These are phyloP conservation scores for Eremobia ochroleuca DNA, from an alignment of 2,888 invertebrate species.

Conservation along the genomic window DNA sequence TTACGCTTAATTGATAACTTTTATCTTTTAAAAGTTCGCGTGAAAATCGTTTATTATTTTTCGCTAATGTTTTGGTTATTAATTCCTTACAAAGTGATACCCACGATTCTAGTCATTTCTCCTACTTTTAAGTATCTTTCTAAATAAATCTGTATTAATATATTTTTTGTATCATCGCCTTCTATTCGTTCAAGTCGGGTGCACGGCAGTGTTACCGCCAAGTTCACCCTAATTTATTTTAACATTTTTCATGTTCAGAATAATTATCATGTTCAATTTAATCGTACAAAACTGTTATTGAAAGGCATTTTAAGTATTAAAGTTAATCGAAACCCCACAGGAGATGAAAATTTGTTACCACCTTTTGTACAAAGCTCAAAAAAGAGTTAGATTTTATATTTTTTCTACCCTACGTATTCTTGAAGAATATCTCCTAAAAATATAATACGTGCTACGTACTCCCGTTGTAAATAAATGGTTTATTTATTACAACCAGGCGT, in stretches of 20 bases:
- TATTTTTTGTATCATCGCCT: conserved; percentile 24
- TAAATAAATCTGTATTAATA: conserved; percentile 21
- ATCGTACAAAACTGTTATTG: conserved; percentile 15
- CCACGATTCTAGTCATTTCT: conserved; percentile 71
- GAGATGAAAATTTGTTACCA: conserved; percentile 2
- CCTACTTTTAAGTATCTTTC: conserved; percentile 46
- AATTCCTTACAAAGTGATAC: conserved; percentile 53
- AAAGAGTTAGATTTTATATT: conserved; percentile 61
- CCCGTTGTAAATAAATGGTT: conserved; percentile 81
- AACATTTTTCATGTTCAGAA: background rate
- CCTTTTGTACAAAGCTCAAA: conserved; percentile 40
- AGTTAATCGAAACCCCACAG: background rate
- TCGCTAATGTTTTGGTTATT: conserved; percentile 23
- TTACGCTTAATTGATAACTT: conserved; percentile 10
- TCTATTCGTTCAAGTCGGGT: conserved; percentile 17
- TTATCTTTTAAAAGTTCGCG: conserved; percentile 18
- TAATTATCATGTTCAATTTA: conserved; percentile 1
- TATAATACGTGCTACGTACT: conserved; percentile 88
- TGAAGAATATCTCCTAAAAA: conserved; percentile 74
- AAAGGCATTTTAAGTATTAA: conserved; percentile 33
- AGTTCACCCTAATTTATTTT: conserved; percentile 11
- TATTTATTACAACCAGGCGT: conserved; percentile 65
- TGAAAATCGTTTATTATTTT: conserved; percentile 15
- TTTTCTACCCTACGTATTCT: conserved; percentile 64
- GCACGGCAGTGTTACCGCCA: conserved; percentile 10